Evolutionary conservation across 2,888 invertebrate species (phyloP).

Genomic region (Ametastegia equiseti): DNA sequence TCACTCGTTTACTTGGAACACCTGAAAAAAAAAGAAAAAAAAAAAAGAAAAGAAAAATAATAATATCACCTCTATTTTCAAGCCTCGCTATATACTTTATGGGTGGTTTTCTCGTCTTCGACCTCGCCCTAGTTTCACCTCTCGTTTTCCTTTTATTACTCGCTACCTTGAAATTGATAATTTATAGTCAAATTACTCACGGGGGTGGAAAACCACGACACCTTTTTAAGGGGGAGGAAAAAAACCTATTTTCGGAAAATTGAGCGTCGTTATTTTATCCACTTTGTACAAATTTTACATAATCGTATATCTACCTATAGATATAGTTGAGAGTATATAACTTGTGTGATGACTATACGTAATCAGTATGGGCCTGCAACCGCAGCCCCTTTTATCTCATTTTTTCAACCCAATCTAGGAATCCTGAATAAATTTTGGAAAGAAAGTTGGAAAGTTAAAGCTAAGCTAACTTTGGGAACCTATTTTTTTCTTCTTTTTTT

Average conservation of each 20-base stretch:
- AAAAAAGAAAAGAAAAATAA: too few species aligned
- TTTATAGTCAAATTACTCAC: constrained; percentile 34
- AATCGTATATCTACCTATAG: neutral
- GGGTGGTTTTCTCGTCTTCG: too few species aligned
- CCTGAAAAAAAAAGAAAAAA: neutral
- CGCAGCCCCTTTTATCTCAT: neutral
- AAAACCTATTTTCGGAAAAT: neutral
- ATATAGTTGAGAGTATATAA: neutral
- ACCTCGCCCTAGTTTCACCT: neutral
- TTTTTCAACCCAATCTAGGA: neutral
- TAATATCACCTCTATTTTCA: too few species aligned
- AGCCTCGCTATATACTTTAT: too few species aligned
- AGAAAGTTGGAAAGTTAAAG: constrained; percentile 17
- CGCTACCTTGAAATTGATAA: constrained; percentile 36
- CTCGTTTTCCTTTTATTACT: neutral
- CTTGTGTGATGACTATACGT: neutral
- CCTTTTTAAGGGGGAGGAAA: neutral
- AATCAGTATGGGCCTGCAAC: neutral
- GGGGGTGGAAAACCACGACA: neutral
- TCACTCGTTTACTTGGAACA: too few species aligned
- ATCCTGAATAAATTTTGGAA: neutral
- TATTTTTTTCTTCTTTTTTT: neutral
- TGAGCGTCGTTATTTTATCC: neutral
- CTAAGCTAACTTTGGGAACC: constrained; percentile 14
- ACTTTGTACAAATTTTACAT: neutral